phyloP scores from a whole-genome alignment of 1,140 invertebrate genomes.

The Drosophila parabipectinata region DNA sequence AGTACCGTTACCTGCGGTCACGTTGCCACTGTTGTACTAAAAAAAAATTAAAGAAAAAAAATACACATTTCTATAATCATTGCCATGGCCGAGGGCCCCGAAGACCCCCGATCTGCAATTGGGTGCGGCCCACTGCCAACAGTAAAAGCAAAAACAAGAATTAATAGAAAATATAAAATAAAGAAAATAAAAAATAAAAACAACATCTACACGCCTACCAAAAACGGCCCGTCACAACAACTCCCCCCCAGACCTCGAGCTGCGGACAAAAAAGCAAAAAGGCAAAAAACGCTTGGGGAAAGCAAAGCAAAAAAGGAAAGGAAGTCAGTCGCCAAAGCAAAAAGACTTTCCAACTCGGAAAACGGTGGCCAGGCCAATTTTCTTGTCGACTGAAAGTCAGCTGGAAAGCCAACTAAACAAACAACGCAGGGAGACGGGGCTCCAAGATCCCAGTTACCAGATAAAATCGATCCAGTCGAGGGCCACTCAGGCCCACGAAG shows the following conservation, averaged over 20 bases:
- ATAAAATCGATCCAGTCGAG: conserved; percentile 2
- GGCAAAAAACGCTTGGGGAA: conserved; percentile 20
- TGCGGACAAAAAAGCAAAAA: background rate
- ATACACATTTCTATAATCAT: conserved; percentile 1
- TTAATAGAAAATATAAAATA: background rate
- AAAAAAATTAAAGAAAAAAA: background rate
- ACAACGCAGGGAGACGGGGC: conserved; percentile 16
- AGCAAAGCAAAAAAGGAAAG: conserved; percentile 48
- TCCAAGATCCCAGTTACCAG: background rate
- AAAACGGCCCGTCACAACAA: conserved; percentile 61
- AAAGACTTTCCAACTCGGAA: conserved; percentile 44
- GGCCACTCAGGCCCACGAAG: background rate
- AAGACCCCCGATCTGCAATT: conserved; percentile 34
- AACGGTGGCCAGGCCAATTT: conserved; percentile 36
- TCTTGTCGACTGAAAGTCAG: conserved; percentile 22
- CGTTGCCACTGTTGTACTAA: conserved; percentile 35
- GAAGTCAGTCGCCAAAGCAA: conserved; percentile 28
- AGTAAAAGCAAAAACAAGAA: background rate
- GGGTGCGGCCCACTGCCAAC: conserved; percentile 32
- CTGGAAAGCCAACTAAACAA: conserved; percentile 1
- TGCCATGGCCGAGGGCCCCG: conserved; percentile 13
- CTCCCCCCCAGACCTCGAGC: conserved; percentile 29
- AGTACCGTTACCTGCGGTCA: conserved; percentile 73
- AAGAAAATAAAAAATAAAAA: conserved; percentile 38
- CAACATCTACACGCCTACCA: conserved; percentile 57